Base-by-base conservation (phyloP, 2,113 vertebrate genomes). In the Ahaetulla prasina region DNA sequence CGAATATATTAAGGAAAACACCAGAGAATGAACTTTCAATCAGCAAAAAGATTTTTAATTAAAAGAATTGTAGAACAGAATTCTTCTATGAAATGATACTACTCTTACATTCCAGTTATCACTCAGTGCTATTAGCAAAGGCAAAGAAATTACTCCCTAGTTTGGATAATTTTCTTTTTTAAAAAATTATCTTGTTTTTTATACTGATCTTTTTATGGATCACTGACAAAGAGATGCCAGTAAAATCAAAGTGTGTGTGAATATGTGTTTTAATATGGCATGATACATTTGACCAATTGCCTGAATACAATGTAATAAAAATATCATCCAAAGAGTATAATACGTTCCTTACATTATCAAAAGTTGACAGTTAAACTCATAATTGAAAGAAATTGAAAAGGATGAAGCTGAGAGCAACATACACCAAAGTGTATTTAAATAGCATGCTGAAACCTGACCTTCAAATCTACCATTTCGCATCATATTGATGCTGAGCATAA, bases 21-120 rank as follows among this genome's bases (percentile, higher is more conserved):
- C 97, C 93, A 97, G 98, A 98, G 98, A 98, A 97, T 92, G 95
- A 96, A 96, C 93, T 96, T 97, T 96, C 94, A 96, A 97, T 96
- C 97, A 97, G 96, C 57, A 96, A 95, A 97, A 97, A 18, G 45
- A 49, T 96, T 96, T 98, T 97, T 98, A 98, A 98, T 98, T 98
- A 98, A 98, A 97, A 96, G 93, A 96, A 94, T 94, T 95, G 96
- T 95, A 96, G 94, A 95, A 96, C 90, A 94, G 91, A 97, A 96
- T 91, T 96, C 93, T 92, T 97, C 95, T 96, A 93, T 93, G 95
- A 95, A 97, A 96, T 94, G 84, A 96, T 93, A 94, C 94, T 95
- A 94, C 96, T 93, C 84, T 93, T 96, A 92, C 87, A 89, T 90
- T 93, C 92, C 92, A 93, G 95, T 96, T 95, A 95, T 95, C 92